Evolutionary conservation across 2,113 vertebrate species (phyloP).

Genomic region (Coracopsis vasa): DNA sequence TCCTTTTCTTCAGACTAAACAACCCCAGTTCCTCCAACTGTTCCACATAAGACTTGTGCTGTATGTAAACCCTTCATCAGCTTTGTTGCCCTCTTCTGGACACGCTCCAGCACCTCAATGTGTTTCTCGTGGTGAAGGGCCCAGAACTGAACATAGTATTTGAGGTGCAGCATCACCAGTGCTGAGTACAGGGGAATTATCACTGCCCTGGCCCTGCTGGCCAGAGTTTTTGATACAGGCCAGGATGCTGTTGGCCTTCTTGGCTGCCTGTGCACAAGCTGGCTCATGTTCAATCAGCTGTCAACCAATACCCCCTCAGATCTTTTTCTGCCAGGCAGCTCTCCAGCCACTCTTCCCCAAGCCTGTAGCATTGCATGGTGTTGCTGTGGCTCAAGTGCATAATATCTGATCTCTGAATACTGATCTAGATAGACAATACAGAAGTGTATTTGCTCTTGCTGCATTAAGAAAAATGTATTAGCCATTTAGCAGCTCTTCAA

Average conservation of each 20-base stretch:
- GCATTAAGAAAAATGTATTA: background rate
- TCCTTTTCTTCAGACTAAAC: background rate
- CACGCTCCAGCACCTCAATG: rapidly evolving
- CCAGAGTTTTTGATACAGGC: background rate
- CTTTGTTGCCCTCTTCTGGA: rapidly evolving
- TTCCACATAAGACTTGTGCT: background rate
- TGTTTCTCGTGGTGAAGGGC: background rate
- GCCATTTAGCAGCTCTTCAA: background rate
- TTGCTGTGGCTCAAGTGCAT: background rate
- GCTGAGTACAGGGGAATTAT: rapidly evolving
- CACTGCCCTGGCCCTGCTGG: background rate
- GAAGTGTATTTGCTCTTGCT: background rate
- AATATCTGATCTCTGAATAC: background rate
- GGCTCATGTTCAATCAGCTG: background rate
- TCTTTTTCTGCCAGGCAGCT: background rate
- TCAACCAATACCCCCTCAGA: background rate
- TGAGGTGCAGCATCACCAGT: rapidly evolving
- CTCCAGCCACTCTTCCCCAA: background rate
- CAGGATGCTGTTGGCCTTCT: background rate
- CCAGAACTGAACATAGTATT: background rate
- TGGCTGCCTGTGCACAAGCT: background rate
- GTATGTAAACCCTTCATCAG: background rate
- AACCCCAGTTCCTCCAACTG: background rate
- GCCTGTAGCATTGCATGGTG: background rate
- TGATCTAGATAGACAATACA: background rate